These are phyloP conservation scores for Blastomussa wellsi DNA, from an alignment of 92 coral and sea anemone genomes.

Conservation along the genomic window DNA sequence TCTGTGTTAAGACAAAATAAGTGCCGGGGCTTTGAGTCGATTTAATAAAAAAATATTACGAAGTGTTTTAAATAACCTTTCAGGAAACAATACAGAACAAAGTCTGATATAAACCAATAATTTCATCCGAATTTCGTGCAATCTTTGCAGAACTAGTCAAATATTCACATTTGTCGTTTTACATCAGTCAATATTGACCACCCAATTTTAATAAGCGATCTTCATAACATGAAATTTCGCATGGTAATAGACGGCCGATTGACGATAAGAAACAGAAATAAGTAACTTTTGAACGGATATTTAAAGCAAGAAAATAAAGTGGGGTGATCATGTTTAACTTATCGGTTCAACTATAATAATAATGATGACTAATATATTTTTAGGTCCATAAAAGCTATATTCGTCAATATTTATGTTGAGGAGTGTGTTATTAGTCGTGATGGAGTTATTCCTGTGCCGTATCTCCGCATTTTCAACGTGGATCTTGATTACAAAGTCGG, in stretches of 20 bases:
- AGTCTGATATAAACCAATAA: neutral
- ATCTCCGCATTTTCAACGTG: neutral
- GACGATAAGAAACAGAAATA: neutral
- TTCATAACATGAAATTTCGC: neutral
- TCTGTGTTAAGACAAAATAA: neutral
- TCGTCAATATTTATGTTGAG: neutral
- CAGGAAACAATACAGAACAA: neutral
- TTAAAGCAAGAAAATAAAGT: neutral
- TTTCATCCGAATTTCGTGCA: neutral
- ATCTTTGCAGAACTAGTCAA: neutral
- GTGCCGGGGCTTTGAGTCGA: neutral
- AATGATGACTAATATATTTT: neutral
- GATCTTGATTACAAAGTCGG: neutral
- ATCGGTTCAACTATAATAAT: neutral
- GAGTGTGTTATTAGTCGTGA: neutral
- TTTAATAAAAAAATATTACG: neutral
- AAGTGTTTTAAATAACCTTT: neutral
- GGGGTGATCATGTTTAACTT: neutral
- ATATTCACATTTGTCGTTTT: conserved; percentile 5
- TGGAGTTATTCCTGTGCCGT: neutral
- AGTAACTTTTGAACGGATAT: neutral
- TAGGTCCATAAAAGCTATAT: neutral
- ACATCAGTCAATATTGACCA: conserved; percentile 12
- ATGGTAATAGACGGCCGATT: neutral
- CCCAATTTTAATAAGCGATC: neutral